Evolutionary conservation across 2,888 invertebrate genomes (phyloP).

Genomic region (Drosophila cracens): DNA sequence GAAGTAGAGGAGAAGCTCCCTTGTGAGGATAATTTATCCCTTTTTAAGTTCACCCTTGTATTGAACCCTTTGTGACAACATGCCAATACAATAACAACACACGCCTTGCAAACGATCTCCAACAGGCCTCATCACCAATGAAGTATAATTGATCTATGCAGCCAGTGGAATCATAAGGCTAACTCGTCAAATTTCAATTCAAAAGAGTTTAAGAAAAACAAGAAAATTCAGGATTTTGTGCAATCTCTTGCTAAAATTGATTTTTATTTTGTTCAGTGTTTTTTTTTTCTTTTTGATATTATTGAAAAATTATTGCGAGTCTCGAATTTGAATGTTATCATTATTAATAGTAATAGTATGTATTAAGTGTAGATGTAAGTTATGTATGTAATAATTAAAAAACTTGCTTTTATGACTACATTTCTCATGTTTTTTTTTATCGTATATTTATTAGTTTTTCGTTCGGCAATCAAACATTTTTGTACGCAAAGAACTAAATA

Average conservation of each 20-base stretch:
- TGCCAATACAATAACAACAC: not conserved
- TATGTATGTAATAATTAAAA: slow-evolving; percentile 55
- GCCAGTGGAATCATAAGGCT: not conserved
- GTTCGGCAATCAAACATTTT: slow-evolving; percentile 22
- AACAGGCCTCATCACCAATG: not conserved
- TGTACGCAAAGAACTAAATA: slow-evolving; percentile 36
- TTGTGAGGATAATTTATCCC: too few species aligned
- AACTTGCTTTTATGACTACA: slow-evolving; percentile 47
- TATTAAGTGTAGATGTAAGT: slow-evolving; percentile 49
- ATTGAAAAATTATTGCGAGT: slow-evolving; percentile 66
- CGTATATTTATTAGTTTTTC: slow-evolving; percentile 28
- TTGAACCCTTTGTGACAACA: not conserved
- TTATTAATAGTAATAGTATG: slow-evolving; percentile 45
- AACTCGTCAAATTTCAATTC: not conserved
- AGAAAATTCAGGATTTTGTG: slow-evolving; percentile 7
- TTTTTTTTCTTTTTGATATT: slow-evolving; percentile 9
- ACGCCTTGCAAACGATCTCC: not conserved
- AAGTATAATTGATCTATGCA: not conserved
- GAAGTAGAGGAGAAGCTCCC: not conserved
- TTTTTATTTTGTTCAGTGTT: slow-evolving; percentile 17
- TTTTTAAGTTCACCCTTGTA: too few species aligned
- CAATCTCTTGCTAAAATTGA: slow-evolving; percentile 24
- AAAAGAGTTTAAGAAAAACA: not conserved
- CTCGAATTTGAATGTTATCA: slow-evolving; percentile 52
- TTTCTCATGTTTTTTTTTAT: slow-evolving; percentile 18